phyloP scores from a whole-genome alignment of 2,113 vertebrate genomes.

The Lophotis ruficrista region DNA sequence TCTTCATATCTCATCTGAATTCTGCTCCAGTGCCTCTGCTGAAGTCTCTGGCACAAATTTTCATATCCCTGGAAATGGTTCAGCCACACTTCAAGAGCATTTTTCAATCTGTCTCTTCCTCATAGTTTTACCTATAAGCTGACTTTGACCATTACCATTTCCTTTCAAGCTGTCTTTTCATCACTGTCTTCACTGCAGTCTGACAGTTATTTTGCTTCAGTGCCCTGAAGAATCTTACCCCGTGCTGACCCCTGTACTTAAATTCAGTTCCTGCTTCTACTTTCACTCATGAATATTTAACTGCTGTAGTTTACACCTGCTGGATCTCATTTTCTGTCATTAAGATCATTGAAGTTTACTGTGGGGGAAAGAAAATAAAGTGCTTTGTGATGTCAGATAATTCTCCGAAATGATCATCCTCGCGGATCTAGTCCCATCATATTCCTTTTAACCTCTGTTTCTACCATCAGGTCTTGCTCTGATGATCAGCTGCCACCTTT shows the following conservation, averaged over 20 bases:
- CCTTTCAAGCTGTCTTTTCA: slow-evolving; percentile 11
- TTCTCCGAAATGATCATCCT: neutral
- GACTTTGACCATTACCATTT: neutral
- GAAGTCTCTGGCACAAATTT: neutral
- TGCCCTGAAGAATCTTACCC: neutral
- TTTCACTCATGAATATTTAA: neutral
- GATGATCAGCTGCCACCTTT: neutral
- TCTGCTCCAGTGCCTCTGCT: neutral
- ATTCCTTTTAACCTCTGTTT: neutral
- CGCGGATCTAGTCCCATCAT: neutral
- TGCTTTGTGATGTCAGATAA: neutral
- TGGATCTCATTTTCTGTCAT: slow-evolving; percentile 15
- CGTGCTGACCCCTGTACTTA: neutral
- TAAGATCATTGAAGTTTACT: slow-evolving; percentile 15
- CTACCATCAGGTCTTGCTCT: neutral
- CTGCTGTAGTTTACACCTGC: neutral
- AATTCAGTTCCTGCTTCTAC: neutral
- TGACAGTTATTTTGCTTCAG: neutral
- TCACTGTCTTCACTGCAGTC: neutral
- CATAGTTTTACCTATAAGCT: neutral
- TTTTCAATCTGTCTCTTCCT: neutral
- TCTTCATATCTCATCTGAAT: neutral
- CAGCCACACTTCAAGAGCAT: neutral
- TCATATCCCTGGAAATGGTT: neutral
- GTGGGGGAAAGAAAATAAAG: neutral